Base-by-base conservation (phyloP, 2,888 invertebrate species). In the Drosophila tanythrix region DNA sequence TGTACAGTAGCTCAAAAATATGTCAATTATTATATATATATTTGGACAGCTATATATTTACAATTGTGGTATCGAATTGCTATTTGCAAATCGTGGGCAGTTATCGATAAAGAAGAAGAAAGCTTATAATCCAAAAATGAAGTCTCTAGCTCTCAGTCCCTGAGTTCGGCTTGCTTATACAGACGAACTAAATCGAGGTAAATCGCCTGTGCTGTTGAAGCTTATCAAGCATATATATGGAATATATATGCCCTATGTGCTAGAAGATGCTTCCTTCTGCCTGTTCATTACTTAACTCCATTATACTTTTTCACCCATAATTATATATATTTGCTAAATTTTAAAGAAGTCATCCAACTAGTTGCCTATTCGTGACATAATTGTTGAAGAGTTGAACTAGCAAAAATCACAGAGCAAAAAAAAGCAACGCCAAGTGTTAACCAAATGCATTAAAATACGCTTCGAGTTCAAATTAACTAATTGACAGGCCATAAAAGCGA, bases 401-500 rank as follows among this genome's bases (percentile, higher is more conserved):
- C 18, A n/a, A n/a, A 21, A 52, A 43, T 31, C 33, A 8, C 2
- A 25, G 15, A 8, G 0, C n/a, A 52, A 10, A 15, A 31, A 31
- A 8, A 53, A 35, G 40, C 25, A 55, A 33, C 18, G n/a, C 1
- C 21, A 29, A 36, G 10, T 25, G 35, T 35, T 51, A 65, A 29
- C 21, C 5, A n/a, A 21, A 18, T 29, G 29, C 62, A 62, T 62
- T 51, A 55, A 69, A 77, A 55, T 38, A 38, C 43, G 29, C 50
- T 51, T 68, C 46, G 36, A 56, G 63, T 60, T 65, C 43, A 69
- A 69, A 65, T 69, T 65, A 63, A 63, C 74, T 78, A 77, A 77
- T 77, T 77, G 73, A 50, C 56, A 53, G 73, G 48, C 73, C 59
- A 74, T 77, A 63, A 77, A 77, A 60, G 48, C 56, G 27, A 66